phyloP scores from a whole-genome alignment of 2,888 invertebrate genomes.

The Trachelus iudaicus region DNA sequence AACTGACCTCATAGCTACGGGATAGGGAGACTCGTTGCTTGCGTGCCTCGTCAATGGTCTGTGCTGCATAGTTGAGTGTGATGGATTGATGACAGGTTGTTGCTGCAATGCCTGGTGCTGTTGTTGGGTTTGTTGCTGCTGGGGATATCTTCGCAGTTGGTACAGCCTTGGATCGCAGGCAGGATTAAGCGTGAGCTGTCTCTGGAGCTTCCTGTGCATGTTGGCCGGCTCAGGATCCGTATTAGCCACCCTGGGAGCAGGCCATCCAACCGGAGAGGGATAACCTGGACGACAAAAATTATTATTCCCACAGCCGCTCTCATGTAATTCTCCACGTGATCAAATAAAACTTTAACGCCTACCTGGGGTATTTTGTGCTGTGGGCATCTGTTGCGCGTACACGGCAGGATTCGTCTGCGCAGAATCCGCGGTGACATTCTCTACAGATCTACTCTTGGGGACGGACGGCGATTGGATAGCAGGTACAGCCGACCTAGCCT shows the following conservation, averaged over 20 bases:
- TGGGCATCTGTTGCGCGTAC: slow-evolving; percentile 45
- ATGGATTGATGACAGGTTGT: slow-evolving; percentile 41
- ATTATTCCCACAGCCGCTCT: background rate
- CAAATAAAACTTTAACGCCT: background rate
- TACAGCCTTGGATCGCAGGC: slow-evolving; percentile 78
- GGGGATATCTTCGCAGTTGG: slow-evolving; percentile 62
- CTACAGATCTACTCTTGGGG: slow-evolving; percentile 70
- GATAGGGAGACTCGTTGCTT: slow-evolving; percentile 54
- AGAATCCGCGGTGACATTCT: slow-evolving; percentile 64
- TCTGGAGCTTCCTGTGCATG: slow-evolving; percentile 81
- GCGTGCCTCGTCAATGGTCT: slow-evolving; percentile 55
- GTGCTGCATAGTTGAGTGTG: slow-evolving; percentile 48
- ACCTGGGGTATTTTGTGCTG: slow-evolving; percentile 46
- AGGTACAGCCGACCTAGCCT: slow-evolving; percentile 75
- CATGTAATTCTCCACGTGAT: background rate
- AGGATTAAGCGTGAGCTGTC: slow-evolving; percentile 87
- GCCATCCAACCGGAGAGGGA: slow-evolving; percentile 51
- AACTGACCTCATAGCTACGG: slow-evolving; percentile 47
- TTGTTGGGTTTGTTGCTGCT: slow-evolving; percentile 47
- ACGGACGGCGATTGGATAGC: slow-evolving; percentile 48
- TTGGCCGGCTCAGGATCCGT: slow-evolving; percentile 66
- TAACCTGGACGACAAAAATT: slow-evolving; percentile 35
- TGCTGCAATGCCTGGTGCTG: slow-evolving; percentile 43
- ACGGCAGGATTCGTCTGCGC: slow-evolving; percentile 33
- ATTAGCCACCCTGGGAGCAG: slow-evolving; percentile 49